phyloP scores from a whole-genome alignment of 2,113 vertebrate species.

The Scomber scombrus region DNA sequence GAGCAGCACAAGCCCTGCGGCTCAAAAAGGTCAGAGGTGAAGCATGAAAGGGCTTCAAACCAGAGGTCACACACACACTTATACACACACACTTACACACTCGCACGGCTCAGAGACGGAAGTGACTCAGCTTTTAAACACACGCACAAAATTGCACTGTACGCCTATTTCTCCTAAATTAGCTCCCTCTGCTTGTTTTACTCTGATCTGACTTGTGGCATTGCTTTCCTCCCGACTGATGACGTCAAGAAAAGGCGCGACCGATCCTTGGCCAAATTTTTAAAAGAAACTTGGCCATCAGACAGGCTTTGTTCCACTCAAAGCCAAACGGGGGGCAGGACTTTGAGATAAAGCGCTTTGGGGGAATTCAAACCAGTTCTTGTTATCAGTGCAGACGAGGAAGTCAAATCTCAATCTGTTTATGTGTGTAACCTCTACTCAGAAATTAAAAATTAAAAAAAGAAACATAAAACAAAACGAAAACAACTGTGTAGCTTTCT shows the following conservation, averaged over 20 bases:
- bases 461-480: slow-evolving; percentile 36
- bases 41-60: slow-evolving; percentile 47
- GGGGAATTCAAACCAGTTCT: slow-evolving; percentile 8
- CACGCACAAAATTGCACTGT: not conserved
- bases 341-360: not conserved
- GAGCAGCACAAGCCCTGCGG: slow-evolving; percentile 51
- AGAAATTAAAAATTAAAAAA: slow-evolving; percentile 21
- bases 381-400: slow-evolving; percentile 15
- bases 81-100: not conserved
- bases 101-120: slow-evolving; percentile 40
- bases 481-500: slow-evolving; percentile 55
- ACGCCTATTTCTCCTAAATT: not conserved
- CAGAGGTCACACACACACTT: slow-evolving; percentile 42
- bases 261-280: not conserved
- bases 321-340: slow-evolving; percentile 20
- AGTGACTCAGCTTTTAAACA: slow-evolving; percentile 34
- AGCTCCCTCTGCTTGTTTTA: slow-evolving; percentile 10
- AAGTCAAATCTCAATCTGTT: too few species aligned
- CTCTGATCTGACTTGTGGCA: slow-evolving; percentile 27
- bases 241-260: slow-evolving; percentile 11
- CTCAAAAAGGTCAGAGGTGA: slow-evolving; percentile 63
- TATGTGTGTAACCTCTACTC: slow-evolving; percentile 50
- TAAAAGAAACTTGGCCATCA: not conserved
- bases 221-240: slow-evolving; percentile 28
- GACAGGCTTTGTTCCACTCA: slow-evolving; percentile 5